Conservation (phyloP, 2,113 vertebrate genomes). For the Centropus bengalensis region DNA sequence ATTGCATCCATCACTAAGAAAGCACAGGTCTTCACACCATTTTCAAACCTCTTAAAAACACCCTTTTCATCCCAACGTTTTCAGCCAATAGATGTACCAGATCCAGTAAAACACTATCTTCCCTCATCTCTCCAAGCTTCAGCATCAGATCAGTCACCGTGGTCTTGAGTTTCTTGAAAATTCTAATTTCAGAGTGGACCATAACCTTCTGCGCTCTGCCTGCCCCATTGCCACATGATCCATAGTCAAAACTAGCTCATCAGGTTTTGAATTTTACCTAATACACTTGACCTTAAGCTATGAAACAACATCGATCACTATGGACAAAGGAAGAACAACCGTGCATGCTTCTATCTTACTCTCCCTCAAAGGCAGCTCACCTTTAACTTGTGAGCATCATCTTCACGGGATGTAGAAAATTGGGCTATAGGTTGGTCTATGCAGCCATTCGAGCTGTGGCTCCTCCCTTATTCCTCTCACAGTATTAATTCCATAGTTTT, state of each 20-base stretch:
- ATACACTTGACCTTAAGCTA: background rate
- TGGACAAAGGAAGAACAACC: background rate
- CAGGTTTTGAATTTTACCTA: background rate
- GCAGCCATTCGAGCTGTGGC: background rate
- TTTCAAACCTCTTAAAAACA: background rate
- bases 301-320: background rate
- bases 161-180: background rate
- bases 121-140: background rate
- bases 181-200: background rate
- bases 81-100: background rate
- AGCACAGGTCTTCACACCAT: background rate
- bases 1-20: background rate
- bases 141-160: background rate
- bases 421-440: background rate
- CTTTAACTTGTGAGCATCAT: background rate
- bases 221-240: background rate
- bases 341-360: background rate
- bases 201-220: background rate
- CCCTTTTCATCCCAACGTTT: rapidly evolving
- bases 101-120: background rate
- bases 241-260: background rate
- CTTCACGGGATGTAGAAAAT: background rate
- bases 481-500: background rate
- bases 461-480: background rate
- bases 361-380: background rate